Percentiles rank a stretch among this genome's conserved stretches.
These are phyloP conservation scores for Podotricha telesiphe DNA, from an alignment of 2,888 invertebrate species.

Conservation along the genomic window DNA sequence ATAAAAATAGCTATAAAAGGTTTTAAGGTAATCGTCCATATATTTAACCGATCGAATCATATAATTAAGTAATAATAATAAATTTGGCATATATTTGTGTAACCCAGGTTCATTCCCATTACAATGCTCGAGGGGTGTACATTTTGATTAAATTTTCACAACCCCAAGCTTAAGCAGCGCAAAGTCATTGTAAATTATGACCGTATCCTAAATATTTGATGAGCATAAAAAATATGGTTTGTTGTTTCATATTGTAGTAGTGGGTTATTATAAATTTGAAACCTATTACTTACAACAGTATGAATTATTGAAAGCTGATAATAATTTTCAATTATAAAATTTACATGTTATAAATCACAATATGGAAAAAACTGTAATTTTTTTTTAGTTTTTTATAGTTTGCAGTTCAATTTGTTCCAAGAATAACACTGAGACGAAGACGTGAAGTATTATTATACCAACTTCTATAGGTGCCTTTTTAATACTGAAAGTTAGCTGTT, in stretches of 20 bases:
- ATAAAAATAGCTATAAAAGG: slow-evolving; percentile 8
- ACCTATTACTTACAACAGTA: background rate
- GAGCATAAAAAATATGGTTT: slow-evolving; percentile 47
- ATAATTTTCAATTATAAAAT: no score
- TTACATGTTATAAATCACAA: no score
- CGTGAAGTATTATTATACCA: no score
- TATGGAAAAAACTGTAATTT: no score
- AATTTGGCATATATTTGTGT: slow-evolving; percentile 16
- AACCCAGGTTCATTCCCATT: slow-evolving; percentile 57
- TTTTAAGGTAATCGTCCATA: slow-evolving; percentile 3
- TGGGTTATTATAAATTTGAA: background rate
- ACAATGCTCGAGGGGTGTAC: slow-evolving; percentile 70
- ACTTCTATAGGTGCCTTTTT: no score
- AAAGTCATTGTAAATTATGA: slow-evolving; percentile 70
- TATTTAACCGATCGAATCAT: slow-evolving; percentile 4
- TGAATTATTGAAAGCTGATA: no score
- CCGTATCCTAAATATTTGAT: slow-evolving; percentile 70
- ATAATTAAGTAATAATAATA: slow-evolving; percentile 25
- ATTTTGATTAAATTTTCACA: slow-evolving; percentile 82
- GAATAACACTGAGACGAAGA: no score
- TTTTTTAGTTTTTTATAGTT: no score
- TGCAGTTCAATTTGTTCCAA: no score
- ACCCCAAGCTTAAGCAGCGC: slow-evolving; percentile 66
- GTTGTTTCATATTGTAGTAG: slow-evolving; percentile 7
- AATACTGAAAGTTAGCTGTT: no score